Conservation (phyloP, 37 sponge, comb jelly and placozoan genomes). For the Tethya wilhelma region DNA sequence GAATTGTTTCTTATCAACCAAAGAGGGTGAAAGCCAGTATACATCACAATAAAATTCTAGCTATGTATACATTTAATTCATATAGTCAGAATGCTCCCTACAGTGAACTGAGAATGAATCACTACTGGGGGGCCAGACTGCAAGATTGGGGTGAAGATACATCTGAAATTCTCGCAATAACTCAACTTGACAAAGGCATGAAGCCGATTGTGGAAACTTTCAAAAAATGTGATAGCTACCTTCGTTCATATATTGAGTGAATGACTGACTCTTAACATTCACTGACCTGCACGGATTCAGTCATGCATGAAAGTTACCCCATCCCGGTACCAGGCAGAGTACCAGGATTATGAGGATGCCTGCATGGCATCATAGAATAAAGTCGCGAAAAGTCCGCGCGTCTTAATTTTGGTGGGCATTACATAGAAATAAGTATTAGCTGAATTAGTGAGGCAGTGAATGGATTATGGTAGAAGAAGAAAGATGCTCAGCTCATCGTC, state of each 20-base stretch:
- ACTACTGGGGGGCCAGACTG: conserved; percentile 85
- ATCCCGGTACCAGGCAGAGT: no score
- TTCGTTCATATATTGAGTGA: no score
- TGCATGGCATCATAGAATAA: no score
- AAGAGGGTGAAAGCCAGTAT: conserved; percentile 38
- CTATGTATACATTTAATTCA: no score
- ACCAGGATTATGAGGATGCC: no score
- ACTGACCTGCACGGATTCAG: no score
- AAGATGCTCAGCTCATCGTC: background rate
- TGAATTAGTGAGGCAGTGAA: background rate
- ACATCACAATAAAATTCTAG: conserved; percentile 57
- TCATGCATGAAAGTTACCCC: no score
- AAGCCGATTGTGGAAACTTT: conserved; percentile 45
- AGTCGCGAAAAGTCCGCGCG: no score
- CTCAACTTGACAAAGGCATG: conserved; percentile 52
- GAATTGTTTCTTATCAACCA: conserved; percentile 65
- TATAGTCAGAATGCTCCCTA: conserved; percentile 21
- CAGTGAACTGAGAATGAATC: conserved; percentile 68
- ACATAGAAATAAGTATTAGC: background rate
- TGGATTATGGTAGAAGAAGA: background rate
- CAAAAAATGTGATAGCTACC: conserved; percentile 42
- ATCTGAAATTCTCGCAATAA: conserved; percentile 42
- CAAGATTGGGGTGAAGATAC: conserved; percentile 88
- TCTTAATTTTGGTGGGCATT: background rate
- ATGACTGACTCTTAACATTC: no score